Percentiles rank a stretch among this genome's conserved stretches.
phyloP scores from a whole-genome alignment of 2,113 vertebrate genomes.

The Ardeotis arabs region DNA sequence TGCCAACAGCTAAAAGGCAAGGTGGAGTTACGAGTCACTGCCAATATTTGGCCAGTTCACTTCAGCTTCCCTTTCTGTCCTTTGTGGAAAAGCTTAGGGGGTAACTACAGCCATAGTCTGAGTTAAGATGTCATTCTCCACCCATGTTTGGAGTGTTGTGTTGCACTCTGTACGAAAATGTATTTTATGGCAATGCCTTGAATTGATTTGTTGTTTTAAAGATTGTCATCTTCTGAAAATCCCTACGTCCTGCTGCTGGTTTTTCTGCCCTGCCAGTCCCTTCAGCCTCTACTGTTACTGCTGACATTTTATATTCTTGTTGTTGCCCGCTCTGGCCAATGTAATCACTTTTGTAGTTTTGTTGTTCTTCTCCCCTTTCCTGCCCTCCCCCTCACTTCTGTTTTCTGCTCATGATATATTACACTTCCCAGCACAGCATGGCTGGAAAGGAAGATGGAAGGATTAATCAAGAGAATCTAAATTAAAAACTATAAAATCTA shows the following conservation, averaged over 20 bases:
- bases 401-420: constrained; percentile 25
- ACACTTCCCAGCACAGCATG: neutral
- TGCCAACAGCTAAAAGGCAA: neutral
- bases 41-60: neutral
- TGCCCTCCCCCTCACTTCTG: neutral
- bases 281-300: neutral
- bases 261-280: neutral
- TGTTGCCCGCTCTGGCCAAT: neutral
- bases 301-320: neutral
- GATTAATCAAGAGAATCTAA: constrained; percentile 32
- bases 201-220: constrained; percentile 17
- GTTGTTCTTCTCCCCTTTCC: neutral
- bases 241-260: neutral
- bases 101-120: neutral
- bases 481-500: constrained; percentile 47
- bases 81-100: neutral
- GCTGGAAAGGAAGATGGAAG: neutral
- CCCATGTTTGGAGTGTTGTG: neutral
- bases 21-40: neutral
- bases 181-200: neutral
- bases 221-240: neutral
- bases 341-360: neutral
- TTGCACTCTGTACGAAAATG: neutral
- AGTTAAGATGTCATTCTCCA: neutral
- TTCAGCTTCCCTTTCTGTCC: neutral